A percentile compares a stretch with the other conserved stretches of the same genome.
Evolutionary conservation across 2,113 vertebrate species (phyloP).

Genomic region (Columba janthina): DNA sequence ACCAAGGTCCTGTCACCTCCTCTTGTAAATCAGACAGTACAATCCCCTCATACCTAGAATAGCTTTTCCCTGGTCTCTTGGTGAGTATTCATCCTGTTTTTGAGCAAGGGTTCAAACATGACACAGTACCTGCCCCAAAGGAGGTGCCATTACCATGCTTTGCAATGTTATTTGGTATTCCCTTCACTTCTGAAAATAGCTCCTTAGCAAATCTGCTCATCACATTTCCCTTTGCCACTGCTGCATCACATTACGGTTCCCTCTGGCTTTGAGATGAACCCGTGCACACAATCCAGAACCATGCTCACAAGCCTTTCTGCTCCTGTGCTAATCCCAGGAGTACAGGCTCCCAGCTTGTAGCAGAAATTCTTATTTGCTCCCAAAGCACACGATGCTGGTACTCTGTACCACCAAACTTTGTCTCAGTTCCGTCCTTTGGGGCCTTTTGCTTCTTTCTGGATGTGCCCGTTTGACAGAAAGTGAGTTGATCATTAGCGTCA

Average conservation of each 20-base stretch:
- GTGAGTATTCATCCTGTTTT: neutral
- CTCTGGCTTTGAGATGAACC: fast-evolving
- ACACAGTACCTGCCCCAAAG: neutral
- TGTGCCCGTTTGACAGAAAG: too few species aligned
- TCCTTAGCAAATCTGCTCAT: neutral
- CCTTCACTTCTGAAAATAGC: conserved; percentile 21
- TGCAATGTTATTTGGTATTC: neutral
- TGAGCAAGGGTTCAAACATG: neutral
- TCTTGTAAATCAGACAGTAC: fast-evolving
- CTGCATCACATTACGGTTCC: conserved; percentile 15
- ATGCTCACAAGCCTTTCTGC: neutral
- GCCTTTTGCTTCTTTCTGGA: neutral
- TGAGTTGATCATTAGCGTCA: too few species aligned
- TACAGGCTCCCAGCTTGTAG: neutral
- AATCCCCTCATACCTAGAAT: neutral
- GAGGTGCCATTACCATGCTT: neutral
- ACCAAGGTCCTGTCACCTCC: neutral
- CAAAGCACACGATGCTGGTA: neutral
- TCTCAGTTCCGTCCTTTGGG: neutral
- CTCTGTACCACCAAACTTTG: neutral
- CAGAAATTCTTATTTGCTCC: neutral
- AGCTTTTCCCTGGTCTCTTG: fast-evolving
- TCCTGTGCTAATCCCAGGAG: fast-evolving
- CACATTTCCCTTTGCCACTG: neutral
- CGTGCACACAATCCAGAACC: neutral